Conservation (phyloP, 2,888 invertebrate species). For the Tridacna gigas region DNA sequence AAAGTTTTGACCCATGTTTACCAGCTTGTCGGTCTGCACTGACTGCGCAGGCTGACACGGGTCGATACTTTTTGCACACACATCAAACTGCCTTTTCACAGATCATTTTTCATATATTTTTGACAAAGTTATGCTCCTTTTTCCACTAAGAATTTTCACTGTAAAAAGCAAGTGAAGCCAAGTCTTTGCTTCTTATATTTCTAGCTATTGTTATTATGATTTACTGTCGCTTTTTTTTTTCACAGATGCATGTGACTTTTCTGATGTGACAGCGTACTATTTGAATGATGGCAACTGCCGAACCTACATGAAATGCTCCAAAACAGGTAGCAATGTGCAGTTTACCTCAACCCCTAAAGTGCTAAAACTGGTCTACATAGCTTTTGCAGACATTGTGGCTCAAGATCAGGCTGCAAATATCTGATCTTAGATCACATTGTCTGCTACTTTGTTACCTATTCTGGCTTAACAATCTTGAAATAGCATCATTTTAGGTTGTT, state of each 20-base stretch:
- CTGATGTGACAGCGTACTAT: constrained; percentile 37
- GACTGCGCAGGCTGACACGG: too few relatives aligned
- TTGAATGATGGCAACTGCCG: constrained; percentile 48
- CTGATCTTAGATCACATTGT: too few relatives aligned
- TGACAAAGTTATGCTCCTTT: not conserved
- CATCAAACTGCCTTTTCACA: not conserved
- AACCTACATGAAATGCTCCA: constrained; percentile 52
- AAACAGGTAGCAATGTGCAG: constrained; percentile 45
- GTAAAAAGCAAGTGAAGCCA: not conserved
- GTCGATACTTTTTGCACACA: not conserved
- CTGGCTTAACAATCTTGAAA: too few relatives aligned
- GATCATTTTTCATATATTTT: not conserved
- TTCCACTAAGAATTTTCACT: not conserved
- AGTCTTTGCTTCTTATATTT: not conserved
- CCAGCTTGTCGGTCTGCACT: too few relatives aligned
- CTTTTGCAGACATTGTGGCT: not conserved
- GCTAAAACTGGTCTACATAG: not conserved
- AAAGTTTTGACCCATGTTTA: too few relatives aligned
- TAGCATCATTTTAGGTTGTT: not conserved
- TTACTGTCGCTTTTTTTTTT: not conserved
- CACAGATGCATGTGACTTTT: constrained; percentile 30
- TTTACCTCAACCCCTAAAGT: not conserved
- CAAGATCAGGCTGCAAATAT: too few relatives aligned
- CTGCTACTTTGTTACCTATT: too few relatives aligned
- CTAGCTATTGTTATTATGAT: not conserved